Conservation (phyloP, 37 sponge, comb jelly and placozoan species). For the Axinella damicornis region DNA sequence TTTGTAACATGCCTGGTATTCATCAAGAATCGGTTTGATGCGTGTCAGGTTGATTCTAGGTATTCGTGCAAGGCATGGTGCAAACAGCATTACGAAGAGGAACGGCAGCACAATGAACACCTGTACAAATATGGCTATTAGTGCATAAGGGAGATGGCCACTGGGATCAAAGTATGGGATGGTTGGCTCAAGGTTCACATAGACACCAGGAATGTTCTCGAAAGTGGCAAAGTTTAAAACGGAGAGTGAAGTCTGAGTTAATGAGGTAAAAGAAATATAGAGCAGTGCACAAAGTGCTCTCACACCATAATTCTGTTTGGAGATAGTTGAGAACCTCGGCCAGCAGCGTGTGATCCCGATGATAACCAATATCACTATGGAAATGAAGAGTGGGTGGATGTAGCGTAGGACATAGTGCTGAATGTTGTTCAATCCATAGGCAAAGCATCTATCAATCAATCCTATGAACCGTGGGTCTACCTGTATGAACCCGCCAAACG, state of each 20-base stretch:
- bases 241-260: slow-evolving; percentile 19
- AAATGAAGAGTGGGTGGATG: slow-evolving; percentile 19
- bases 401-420: slow-evolving; percentile 5
- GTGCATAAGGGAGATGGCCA: slow-evolving; percentile 46
- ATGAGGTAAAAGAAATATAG: slow-evolving; percentile 3
- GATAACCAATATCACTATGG: background rate
- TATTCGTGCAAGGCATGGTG: slow-evolving; percentile 32
- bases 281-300: slow-evolving; percentile 14
- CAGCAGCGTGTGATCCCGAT: background rate
- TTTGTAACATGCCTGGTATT: slow-evolving; percentile 60
- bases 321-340: background rate
- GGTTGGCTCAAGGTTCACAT: slow-evolving; percentile 23
- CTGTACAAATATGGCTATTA: slow-evolving; percentile 46
- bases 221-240: slow-evolving; percentile 6
- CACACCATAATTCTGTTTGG: background rate
- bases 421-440: background rate
- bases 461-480: slow-evolving; percentile 22
- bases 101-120: slow-evolving; percentile 31
- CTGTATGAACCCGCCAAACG: slow-evolving; percentile 10
- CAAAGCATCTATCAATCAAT: background rate
- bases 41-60: slow-evolving; percentile 31
- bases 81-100: slow-evolving; percentile 20
- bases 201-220: background rate
- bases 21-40: slow-evolving; percentile 58
- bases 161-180: slow-evolving; percentile 13